Evolutionary conservation across 2,888 invertebrate species (phyloP).

Genomic region (Philereme transversata): DNA sequence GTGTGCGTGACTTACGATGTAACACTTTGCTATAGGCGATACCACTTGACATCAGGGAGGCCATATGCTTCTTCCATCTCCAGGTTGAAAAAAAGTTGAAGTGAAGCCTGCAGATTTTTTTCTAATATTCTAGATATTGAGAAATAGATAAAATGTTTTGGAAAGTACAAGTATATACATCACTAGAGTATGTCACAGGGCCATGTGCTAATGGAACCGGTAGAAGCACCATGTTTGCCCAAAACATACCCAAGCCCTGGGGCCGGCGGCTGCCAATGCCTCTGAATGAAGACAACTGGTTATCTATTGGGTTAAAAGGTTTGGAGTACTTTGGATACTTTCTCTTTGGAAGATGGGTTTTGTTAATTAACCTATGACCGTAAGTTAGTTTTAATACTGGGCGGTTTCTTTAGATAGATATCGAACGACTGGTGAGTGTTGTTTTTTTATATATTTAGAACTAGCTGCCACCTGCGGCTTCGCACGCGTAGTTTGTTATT

Average conservation of each 20-base stretch:
- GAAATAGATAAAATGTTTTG: conserved; percentile 1
- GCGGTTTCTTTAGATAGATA: background rate
- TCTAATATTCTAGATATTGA: no score
- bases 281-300: conserved; percentile 30
- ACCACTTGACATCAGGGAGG: no score
- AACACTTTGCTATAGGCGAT: no score
- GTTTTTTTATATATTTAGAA: no score
- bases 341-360: conserved; percentile 24
- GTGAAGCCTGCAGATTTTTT: no score
- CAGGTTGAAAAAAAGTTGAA: no score
- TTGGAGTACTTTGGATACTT: conserved; percentile 15
- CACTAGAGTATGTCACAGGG: conserved; percentile 35
- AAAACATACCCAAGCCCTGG: conserved; percentile 17
- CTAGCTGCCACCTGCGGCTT: no score
- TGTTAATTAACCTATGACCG: conserved; percentile 22
- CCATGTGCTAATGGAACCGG: conserved; percentile 35
- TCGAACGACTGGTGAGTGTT: no score
- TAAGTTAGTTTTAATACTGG: conserved; percentile 2
- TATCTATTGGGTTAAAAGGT: conserved; percentile 33
- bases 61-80: no score
- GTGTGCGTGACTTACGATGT: no score
- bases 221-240: conserved; percentile 29
- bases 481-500: no score
- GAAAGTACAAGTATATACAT: background rate
- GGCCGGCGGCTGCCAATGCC: conserved; percentile 21